A percentile compares a stretch with the other conserved stretches of the same genome.
Evolutionary conservation across 2,113 vertebrate genomes (phyloP).

Genomic region (Epinephelus cyanopodus): DNA sequence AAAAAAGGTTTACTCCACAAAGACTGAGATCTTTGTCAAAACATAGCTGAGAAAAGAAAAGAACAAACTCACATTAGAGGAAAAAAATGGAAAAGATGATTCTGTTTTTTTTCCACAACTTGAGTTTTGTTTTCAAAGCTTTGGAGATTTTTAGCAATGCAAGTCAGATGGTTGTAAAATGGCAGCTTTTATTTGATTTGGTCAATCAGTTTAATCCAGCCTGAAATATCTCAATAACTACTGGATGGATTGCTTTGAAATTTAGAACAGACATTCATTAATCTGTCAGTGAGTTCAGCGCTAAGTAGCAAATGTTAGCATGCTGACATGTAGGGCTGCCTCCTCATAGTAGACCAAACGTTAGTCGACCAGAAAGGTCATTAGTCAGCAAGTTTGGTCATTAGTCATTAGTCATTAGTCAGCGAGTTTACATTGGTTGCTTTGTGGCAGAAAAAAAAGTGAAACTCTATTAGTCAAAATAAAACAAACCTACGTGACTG

Average conservation of each 20-base stretch:
- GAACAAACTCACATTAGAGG: not conserved
- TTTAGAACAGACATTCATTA: not conserved
- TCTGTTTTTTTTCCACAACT: not conserved
- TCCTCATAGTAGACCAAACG: too few species aligned
- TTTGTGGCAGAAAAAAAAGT: too few species aligned
- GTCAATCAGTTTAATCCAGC: not conserved
- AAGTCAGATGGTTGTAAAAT: not conserved
- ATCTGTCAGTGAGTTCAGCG: not conserved
- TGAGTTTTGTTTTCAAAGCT: not conserved
- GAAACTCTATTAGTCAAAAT: too few species aligned
- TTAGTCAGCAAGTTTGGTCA: too few species aligned
- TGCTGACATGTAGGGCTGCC: too few species aligned
- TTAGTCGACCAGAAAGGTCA: too few species aligned
- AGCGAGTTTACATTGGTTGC: too few species aligned
- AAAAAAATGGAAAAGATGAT: not conserved
- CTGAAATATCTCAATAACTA: not conserved
- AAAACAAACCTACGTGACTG: too few species aligned
- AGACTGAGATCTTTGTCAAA: constrained; percentile 17
- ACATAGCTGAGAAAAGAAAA: not conserved
- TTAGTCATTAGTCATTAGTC: too few species aligned
- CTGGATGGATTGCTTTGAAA: not conserved
- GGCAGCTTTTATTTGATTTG: not conserved
- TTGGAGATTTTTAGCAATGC: not conserved
- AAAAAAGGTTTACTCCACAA: not conserved
- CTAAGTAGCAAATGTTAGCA: too few species aligned